These are phyloP conservation scores for Caenorhabditis virilis DNA, from an alignment of 2,888 invertebrate genomes.

Conservation along the genomic window DNA sequence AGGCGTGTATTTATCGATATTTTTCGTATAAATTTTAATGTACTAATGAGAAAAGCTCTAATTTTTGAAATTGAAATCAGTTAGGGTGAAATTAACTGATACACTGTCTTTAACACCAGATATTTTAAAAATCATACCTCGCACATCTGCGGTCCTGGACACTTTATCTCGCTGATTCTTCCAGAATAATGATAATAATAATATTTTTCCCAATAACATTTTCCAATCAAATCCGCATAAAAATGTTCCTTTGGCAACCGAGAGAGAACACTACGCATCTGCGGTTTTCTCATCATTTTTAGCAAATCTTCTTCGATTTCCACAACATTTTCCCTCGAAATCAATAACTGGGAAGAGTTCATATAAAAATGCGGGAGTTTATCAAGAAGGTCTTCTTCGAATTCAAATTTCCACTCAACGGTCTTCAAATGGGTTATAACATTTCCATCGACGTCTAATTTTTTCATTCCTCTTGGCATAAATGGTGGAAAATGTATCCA, in stretches of 20 bases:
- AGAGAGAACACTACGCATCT: constrained; percentile 7
- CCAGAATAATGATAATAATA: constrained; percentile 30
- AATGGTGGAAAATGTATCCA: constrained; percentile 51
- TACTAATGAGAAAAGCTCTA: no score
- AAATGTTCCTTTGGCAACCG: constrained; percentile 16
- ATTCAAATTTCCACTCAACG: neutral
- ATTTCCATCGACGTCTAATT: constrained; percentile 17
- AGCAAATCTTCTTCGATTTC: constrained; percentile 8
- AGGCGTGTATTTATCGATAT: no score
- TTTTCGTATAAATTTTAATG: neutral
- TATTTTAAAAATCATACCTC: neutral
- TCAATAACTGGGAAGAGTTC: neutral
- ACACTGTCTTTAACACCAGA: neutral
- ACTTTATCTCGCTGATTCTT: constrained; percentile 24
- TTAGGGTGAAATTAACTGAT: no score
- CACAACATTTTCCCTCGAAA: neutral
- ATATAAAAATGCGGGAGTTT: neutral
- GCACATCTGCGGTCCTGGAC: constrained; percentile 12
- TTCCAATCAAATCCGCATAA: constrained; percentile 17
- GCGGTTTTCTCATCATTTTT: constrained; percentile 18
- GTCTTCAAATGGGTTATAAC: constrained; percentile 10
- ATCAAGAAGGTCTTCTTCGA: neutral
- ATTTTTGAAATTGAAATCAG: no score
- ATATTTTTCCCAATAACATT: constrained; percentile 17
- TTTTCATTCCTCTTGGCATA: constrained; percentile 27